These are phyloP conservation scores for Coelopa frigida DNA, from an alignment of 1,140 invertebrate species.

Conservation along the genomic window DNA sequence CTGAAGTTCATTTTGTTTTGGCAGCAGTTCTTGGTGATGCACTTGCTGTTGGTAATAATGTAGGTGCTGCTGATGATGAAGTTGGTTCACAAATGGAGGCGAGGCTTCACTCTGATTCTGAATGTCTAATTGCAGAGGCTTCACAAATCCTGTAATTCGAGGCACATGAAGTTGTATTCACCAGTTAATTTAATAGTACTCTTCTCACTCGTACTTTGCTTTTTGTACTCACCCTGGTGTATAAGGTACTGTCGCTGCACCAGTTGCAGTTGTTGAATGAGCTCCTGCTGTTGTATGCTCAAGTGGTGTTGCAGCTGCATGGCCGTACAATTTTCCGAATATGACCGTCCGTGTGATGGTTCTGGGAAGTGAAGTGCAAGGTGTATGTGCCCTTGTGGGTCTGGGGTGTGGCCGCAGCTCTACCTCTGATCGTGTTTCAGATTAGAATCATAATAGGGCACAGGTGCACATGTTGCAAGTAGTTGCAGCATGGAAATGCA, in stretches of 20 bases:
- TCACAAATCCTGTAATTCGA: conserved; percentile 5
- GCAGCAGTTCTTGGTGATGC: not conserved
- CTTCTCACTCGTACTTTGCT: not conserved
- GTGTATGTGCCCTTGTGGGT: too few relatives aligned
- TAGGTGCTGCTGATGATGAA: not conserved
- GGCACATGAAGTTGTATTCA: not conserved
- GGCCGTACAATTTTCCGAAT: conserved; percentile 5
- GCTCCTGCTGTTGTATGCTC: conserved; percentile 16
- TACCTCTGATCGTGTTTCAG: too few relatives aligned
- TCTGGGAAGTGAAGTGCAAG: too few relatives aligned
- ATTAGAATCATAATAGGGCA: too few relatives aligned
- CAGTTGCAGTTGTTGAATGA: conserved; percentile 16
- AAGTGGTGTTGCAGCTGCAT: conserved; percentile 18
- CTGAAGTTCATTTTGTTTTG: not conserved
- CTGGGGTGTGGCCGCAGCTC: too few relatives aligned
- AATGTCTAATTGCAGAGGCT: conserved; percentile 8
- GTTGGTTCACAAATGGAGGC: not conserved
- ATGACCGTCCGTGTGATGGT: too few relatives aligned
- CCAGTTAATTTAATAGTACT: not conserved
- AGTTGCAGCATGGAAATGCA: too few relatives aligned
- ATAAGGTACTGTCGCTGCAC: conserved; percentile 17
- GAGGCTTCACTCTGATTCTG: not conserved
- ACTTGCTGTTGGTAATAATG: not conserved
- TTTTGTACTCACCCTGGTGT: conserved; percentile 12
- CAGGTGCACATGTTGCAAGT: too few relatives aligned